Evolutionary conservation across 2,888 invertebrate species (phyloP).

Genomic region (Prenolepis imparis): DNA sequence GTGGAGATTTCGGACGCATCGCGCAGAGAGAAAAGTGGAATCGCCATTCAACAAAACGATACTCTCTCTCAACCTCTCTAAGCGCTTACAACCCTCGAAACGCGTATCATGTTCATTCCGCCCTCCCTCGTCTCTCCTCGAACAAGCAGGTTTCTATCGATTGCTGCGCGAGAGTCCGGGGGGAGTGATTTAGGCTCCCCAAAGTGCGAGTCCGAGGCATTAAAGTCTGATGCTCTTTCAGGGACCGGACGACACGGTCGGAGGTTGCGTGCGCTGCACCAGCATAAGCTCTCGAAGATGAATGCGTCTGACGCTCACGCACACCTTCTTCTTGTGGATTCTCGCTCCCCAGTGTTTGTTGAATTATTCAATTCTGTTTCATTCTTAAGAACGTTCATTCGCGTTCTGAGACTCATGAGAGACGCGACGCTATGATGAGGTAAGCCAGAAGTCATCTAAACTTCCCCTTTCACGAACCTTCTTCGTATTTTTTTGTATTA

Average conservation of each 20-base stretch:
- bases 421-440: slow-evolving; percentile 31
- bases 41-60: slow-evolving; percentile 23
- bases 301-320: slow-evolving; percentile 58
- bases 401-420: slow-evolving; percentile 11
- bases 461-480: background rate
- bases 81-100: slow-evolving; percentile 47
- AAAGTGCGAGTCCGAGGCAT: slow-evolving; percentile 54
- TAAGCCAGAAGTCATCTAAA: background rate
- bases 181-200: slow-evolving; percentile 68
- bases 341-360: slow-evolving; percentile 36
- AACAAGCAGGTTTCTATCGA: slow-evolving; percentile 72
- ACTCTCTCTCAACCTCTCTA: slow-evolving; percentile 1
- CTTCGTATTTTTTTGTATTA: background rate
- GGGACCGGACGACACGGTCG: slow-evolving; percentile 27
- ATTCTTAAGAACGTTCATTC: slow-evolving; percentile 36
- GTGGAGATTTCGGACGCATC: background rate
- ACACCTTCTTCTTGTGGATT: slow-evolving; percentile 1
- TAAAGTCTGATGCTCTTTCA: slow-evolving; percentile 63
- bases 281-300: slow-evolving; percentile 59
- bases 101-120: slow-evolving; percentile 11
- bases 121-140: slow-evolving; percentile 32
- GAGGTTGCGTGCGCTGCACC: slow-evolving; percentile 52
- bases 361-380: slow-evolving; percentile 56
- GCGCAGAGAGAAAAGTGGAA: slow-evolving; percentile 21
- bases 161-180: slow-evolving; percentile 57